A percentile compares a stretch with the other conserved stretches of the same genome.
These are phyloP conservation scores for Phragmatobia fuliginosa DNA, from an alignment of 2,888 invertebrate species.

Conservation along the genomic window DNA sequence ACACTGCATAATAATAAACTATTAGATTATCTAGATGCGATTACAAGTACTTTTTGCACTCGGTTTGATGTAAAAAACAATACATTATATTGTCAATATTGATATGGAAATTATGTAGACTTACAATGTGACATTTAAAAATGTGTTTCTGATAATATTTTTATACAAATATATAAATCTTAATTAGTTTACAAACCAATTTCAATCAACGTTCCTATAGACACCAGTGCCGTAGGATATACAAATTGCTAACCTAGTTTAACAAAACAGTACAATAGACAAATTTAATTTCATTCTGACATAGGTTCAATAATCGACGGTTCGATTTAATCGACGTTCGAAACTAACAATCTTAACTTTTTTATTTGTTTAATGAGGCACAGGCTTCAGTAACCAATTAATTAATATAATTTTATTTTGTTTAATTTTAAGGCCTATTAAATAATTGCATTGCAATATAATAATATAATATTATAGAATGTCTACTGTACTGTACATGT, in stretches of 20 bases:
- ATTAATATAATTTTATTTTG: too few species aligned
- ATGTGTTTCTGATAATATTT: constrained; percentile 6
- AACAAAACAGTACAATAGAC: constrained; percentile 31
- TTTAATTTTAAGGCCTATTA: neutral
- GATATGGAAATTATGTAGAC: constrained; percentile 14
- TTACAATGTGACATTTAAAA: neutral
- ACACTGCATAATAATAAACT: neutral
- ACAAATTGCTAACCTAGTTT: neutral
- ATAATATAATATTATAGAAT: neutral
- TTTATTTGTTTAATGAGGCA: neutral
- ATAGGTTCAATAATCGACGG: constrained; percentile 37
- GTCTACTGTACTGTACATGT: constrained; percentile 28
- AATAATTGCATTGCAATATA: neutral
- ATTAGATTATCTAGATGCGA: neutral
- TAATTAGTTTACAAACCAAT: constrained; percentile 6
- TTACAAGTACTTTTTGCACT: neutral
- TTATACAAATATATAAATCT: constrained; percentile 21
- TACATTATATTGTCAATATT: neutral
- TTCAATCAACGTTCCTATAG: constrained; percentile 10
- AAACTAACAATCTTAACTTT: neutral
- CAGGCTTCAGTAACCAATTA: too few species aligned
- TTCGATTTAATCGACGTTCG: constrained; percentile 1
- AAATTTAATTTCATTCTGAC: constrained; percentile 32
- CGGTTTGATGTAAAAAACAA: neutral
- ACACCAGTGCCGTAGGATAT: neutral